A percentile compares a stretch with the other conserved stretches of the same genome.
Conservation (phyloP, 2,113 vertebrate genomes). For the Sinocyclocheilus maitianheensis region DNA sequence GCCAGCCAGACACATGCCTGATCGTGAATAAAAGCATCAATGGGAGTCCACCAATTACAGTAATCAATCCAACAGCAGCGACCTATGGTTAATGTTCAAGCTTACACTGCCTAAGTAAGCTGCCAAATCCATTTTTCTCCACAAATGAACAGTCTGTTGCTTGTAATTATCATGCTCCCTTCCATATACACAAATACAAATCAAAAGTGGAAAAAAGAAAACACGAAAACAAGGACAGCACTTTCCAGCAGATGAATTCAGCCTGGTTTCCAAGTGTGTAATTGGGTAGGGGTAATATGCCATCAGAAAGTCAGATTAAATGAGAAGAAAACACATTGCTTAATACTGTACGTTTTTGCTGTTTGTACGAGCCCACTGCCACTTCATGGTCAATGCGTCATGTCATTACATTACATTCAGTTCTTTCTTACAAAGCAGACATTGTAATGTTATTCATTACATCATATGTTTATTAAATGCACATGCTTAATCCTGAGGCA, state of each 20-base stretch:
- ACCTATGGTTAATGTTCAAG: constrained; percentile 3
- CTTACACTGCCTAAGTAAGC: not conserved
- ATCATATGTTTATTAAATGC: not conserved
- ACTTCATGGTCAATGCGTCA: not conserved
- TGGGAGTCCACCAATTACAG: constrained; percentile 19
- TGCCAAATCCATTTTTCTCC: not conserved
- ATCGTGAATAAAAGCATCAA: constrained; percentile 30
- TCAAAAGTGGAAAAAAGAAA: not conserved
- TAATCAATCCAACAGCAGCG: constrained; percentile 28
- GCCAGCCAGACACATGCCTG: constrained; percentile 4
- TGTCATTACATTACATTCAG: not conserved
- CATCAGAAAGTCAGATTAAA: not conserved
- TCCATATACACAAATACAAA: constrained; percentile 8
- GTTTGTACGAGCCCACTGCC: not conserved
- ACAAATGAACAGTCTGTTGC: not conserved
- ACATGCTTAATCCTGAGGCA: constrained; percentile 23
- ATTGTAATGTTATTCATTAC: not conserved
- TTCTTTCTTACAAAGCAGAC: constrained; percentile 3
- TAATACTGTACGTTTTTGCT: not conserved
- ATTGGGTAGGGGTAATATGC: not conserved
- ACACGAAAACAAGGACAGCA: not conserved
- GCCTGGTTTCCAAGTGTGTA: not conserved
- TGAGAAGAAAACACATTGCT: not conserved
- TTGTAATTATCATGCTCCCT: not conserved
- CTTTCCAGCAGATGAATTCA: not conserved